Conservation (phyloP, 1,140 invertebrate species). For the Watersipora subatra region DNA sequence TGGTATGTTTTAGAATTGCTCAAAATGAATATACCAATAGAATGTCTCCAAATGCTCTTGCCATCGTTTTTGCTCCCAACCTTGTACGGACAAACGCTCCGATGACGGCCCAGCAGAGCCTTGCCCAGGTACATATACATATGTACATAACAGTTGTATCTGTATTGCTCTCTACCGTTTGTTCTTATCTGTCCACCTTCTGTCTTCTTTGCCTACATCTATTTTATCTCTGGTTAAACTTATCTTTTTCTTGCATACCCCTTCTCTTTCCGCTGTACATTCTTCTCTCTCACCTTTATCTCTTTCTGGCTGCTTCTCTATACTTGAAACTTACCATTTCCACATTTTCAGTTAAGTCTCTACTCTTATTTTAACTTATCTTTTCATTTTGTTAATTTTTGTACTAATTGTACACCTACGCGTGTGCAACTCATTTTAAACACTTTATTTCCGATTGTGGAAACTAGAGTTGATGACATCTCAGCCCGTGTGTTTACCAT, state of each 20-base stretch:
- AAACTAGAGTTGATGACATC: no score
- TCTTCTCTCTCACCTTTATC: not conserved
- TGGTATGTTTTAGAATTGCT: conserved; percentile 50
- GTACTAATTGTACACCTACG: no score
- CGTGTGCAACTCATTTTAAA: no score
- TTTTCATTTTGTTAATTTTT: no score
- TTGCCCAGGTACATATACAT: conserved; percentile 48
- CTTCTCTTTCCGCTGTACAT: not conserved
- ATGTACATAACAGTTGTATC: conserved; percentile 28
- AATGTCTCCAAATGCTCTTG: conserved; percentile 78
- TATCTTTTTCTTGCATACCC: not conserved
- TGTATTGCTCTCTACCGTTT: not conserved
- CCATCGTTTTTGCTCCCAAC: conserved; percentile 89
- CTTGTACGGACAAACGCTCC: conserved; percentile 71
- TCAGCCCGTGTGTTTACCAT: no score
- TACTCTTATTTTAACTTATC: no score
- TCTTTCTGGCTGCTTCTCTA: not conserved
- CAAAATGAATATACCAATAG: conserved; percentile 73
- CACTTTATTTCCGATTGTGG: no score
- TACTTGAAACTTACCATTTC: no score
- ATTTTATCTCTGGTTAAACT: not conserved
- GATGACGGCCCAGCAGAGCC: conserved; percentile 74
- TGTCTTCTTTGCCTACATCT: not conserved
- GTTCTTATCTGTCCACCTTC: not conserved
- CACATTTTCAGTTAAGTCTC: no score